Base-by-base conservation (phyloP, 1,140 invertebrate species). In the Drosophila auraria region DNA sequence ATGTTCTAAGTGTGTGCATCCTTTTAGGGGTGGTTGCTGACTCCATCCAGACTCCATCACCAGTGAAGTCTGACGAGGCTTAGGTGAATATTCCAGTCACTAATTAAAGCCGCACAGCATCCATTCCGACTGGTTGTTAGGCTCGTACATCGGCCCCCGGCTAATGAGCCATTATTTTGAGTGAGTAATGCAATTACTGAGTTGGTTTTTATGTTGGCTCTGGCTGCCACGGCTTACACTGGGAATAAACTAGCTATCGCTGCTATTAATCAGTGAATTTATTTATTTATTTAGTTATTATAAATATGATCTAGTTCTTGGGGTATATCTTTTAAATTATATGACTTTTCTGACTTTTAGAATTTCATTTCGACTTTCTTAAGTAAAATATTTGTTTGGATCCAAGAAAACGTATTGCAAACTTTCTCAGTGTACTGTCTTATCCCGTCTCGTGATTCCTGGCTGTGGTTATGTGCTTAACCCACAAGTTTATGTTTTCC, bases 171-270 rank as follows among this genome's bases (percentile, higher is more conserved):
- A 82, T 78, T 82, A 78, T 50, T 75, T 83, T 83, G 75, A 78
- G 75, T 82, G 80, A 65, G 69, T 74, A 83, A 83, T 69, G 69
- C 80, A 83, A 83, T 83, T 79, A 82, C 80, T 62, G 54, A 47
- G 50, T 44, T 47, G 47, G 40, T 50, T 57, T 66, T 63, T 78
- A 73, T 60, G 63, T 44, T 15, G 27, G 11, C 25, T 9, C 33
- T 25, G 15, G 15, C 11, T 36, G 44, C 38, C 51, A 33, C 14
- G 17, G 23, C 38, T 42, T 44, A 61, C 54, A 65, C 54, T n/a
- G 14, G 14, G 2, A 56, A 23, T 14, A 23, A 15, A 23, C 7
- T 5, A 53, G 2, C 2, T 17, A 30, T 2, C 2, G 0, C 11
- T 12, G 0, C 12, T 33, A 12, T 17, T 0, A 5, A 7, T 17